phyloP scores from a whole-genome alignment of 2,888 invertebrate species.

The Drosophila percnosoma region DNA sequence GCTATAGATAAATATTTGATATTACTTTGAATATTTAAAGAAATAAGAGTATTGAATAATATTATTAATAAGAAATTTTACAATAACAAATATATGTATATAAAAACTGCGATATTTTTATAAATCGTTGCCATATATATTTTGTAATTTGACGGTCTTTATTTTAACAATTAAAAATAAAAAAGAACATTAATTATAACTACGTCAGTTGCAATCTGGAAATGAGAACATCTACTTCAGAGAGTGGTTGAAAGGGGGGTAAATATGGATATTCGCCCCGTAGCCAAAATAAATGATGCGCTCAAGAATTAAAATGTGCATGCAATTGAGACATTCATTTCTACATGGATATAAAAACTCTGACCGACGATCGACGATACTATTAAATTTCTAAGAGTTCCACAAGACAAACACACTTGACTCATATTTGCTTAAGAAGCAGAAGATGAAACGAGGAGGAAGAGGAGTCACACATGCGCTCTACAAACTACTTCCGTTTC shows the following conservation, averaged over 20 bases:
- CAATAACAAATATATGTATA: not conserved
- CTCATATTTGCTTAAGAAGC: conserved; percentile 53
- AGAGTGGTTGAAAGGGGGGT: not conserved
- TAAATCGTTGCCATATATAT: conserved; percentile 19
- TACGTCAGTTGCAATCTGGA: not conserved
- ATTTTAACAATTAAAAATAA: not conserved
- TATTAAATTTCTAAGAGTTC: conserved; percentile 48
- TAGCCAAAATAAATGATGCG: conserved; percentile 26
- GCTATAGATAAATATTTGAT: not conserved
- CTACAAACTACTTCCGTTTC: conserved; percentile 63
- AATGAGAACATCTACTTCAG: not conserved
- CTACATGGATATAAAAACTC: conserved; percentile 31
- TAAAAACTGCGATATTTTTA: not conserved
- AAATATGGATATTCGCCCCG: conserved; percentile 46
- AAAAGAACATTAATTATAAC: not conserved
- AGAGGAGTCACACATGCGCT: conserved; percentile 37
- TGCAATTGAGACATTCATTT: conserved; percentile 59
- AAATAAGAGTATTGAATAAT: not conserved
- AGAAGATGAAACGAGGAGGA: not conserved
- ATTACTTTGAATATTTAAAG: not conserved
- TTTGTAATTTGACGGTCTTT: not conserved
- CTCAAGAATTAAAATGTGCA: conserved; percentile 41
- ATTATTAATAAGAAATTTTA: not conserved
- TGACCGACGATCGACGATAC: conserved; percentile 26
- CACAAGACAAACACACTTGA: conserved; percentile 58